These are phyloP conservation scores for Ameiurus melas DNA, from an alignment of 2,113 vertebrate species.

Conservation along the genomic window DNA sequence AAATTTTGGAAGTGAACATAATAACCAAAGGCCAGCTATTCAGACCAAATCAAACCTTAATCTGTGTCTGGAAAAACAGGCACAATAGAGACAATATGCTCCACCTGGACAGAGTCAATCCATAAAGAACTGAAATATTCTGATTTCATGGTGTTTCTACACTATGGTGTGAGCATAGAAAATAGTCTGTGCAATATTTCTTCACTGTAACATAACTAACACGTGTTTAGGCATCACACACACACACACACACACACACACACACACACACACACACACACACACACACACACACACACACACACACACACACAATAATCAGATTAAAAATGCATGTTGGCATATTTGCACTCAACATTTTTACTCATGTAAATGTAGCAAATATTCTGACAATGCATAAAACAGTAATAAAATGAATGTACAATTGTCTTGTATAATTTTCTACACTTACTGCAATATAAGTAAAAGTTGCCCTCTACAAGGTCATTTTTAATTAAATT, in stretches of 20 bases:
- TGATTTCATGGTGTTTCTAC: background rate
- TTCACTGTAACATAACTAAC: background rate
- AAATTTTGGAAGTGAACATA: conserved; percentile 34
- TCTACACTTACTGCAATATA: background rate
- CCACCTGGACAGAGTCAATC: conserved; percentile 6
- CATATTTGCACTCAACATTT: background rate
- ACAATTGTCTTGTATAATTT: background rate
- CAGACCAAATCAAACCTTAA: conserved; percentile 28
- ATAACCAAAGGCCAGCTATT: conserved; percentile 35
- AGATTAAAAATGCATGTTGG: background rate
- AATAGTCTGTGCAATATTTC: background rate
- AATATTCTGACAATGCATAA: background rate
- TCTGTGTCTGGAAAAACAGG: conserved; percentile 35
- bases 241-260: too few species aligned
- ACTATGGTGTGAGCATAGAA: background rate
- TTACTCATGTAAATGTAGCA: background rate
- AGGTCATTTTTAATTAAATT: background rate
- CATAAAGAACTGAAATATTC: conserved; percentile 4
- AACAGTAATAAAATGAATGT: background rate
- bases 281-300: background rate
- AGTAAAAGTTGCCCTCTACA: background rate
- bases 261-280: too few species aligned
- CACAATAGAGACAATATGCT: conserved; percentile 12
- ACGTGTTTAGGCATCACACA: background rate
- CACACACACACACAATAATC: background rate